Base-by-base conservation (phyloP, 2,888 invertebrate genomes). In the Tuberolachnus salignus region DNA sequence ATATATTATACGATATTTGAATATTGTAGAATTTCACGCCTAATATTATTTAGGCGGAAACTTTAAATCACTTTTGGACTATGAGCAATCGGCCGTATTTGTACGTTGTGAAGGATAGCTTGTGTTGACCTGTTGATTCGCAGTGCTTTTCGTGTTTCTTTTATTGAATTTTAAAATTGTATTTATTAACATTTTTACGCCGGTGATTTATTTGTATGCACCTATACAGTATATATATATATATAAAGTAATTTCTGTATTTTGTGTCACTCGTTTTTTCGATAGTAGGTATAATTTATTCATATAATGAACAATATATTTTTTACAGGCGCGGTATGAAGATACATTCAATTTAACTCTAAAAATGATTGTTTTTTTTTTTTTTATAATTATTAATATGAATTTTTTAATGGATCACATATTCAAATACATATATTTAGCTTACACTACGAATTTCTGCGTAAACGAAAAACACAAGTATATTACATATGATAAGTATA, bases 41-140 rank as follows among this genome's bases (percentile, higher is more conserved):
- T n/a, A n/a, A n/a, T n/a, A 26, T 3, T 49, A 23, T 26, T 49
- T n/a, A n/a, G 23, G 23, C 9, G 21, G 21, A 44, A 44, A 46
- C n/a, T 64, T 14, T 46, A 64, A 49, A 66, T 49, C 23, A 6
- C 4, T n/a, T 23, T 49, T 66, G 46, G 21, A 66, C 23, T 49
- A 66, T 66, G 46, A 66, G 49, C 21, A 23, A 66, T 66, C 46
- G 23, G 3, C 34, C 23, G 10, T 66, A 23, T n/a, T 23, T 46
- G 23, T 49, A 23, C 49, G 9, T 66, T 49, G 49, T 16, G 34
- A 34, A 16, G 16, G 21, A 16, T 66, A 66, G 23, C 13, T 14
- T 16, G n/a, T 51, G 49, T 67, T 26, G 26, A 51, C 67, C 67
- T 67, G 67, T 67, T 67, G 67, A 67, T 51, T 67, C 26, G 3